These are phyloP conservation scores for Lepidonotus clava DNA, from an alignment of 2,888 invertebrate species.

Conservation along the genomic window DNA sequence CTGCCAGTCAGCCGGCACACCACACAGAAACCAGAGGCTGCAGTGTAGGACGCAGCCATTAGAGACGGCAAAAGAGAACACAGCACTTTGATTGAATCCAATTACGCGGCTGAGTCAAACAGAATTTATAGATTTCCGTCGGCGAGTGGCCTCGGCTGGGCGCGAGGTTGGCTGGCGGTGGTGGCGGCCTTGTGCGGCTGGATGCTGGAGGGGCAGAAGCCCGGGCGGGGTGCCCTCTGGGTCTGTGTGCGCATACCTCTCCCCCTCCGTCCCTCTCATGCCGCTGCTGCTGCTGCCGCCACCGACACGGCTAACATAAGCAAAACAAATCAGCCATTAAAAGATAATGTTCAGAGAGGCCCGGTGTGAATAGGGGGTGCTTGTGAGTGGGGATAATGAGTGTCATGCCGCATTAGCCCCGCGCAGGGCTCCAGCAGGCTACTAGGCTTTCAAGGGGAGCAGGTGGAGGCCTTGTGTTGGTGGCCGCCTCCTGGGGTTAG, in stretches of 20 bases:
- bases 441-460: conserved; percentile 35
- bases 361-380: not conserved
- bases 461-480: not conserved
- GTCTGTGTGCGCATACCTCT: not conserved
- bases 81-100: conserved; percentile 33
- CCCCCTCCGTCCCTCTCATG: not conserved
- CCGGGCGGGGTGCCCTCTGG: not conserved
- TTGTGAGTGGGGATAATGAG: conserved; percentile 47
- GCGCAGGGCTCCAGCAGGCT: not conserved
- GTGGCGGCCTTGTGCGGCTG: conserved; percentile 16
- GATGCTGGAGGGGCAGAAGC: not conserved
- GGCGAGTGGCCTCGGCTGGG: conserved; percentile 6
- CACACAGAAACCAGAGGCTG: too few species aligned
- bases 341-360: conserved; percentile 18
- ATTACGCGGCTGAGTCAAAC: conserved; percentile 14
- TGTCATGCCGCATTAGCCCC: conserved; percentile 24
- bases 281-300: too few species aligned
- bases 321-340: conserved; percentile 50
- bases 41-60: not conserved
- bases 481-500: not conserved
- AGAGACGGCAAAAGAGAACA: not conserved
- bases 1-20: too few species aligned
- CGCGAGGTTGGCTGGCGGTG: not conserved
- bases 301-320: conserved; percentile 41
- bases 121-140: conserved; percentile 45